These are phyloP conservation scores for Etheostoma cragini DNA, from an alignment of 2,113 vertebrate species.

Conservation along the genomic window DNA sequence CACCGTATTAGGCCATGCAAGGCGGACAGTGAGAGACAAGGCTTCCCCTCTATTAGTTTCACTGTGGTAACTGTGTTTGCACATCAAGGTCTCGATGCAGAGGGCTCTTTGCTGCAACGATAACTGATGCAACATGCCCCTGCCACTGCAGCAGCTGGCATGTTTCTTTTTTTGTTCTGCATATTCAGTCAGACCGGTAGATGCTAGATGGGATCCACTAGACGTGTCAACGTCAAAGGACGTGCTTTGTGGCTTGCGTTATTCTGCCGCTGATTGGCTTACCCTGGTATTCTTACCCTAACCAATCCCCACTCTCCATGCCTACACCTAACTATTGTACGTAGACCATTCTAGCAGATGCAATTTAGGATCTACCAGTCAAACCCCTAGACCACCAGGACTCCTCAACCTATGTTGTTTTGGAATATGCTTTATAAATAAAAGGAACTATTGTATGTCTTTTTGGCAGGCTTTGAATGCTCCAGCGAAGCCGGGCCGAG, in stretches of 20 bases:
- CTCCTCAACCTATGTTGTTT: background rate
- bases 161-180: background rate
- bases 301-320: too few relatives aligned
- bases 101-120: background rate
- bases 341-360: too few relatives aligned
- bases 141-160: background rate
- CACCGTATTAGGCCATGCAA: too few relatives aligned
- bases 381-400: background rate
- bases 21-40: background rate
- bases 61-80: background rate
- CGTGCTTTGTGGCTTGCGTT: too few relatives aligned
- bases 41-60: background rate
- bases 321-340: too few relatives aligned
- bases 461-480: conserved; percentile 41
- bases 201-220: too few relatives aligned
- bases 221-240: too few relatives aligned
- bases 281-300: too few relatives aligned
- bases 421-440: background rate
- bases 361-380: too few relatives aligned
- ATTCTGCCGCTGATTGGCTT: too few relatives aligned
- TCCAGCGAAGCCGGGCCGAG: conserved; percentile 61
- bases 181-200: background rate
- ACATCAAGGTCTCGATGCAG: background rate
- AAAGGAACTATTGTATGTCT: background rate
- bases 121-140: background rate